phyloP scores from a whole-genome alignment of 1,140 invertebrate genomes.

The Conus betulinus region DNA sequence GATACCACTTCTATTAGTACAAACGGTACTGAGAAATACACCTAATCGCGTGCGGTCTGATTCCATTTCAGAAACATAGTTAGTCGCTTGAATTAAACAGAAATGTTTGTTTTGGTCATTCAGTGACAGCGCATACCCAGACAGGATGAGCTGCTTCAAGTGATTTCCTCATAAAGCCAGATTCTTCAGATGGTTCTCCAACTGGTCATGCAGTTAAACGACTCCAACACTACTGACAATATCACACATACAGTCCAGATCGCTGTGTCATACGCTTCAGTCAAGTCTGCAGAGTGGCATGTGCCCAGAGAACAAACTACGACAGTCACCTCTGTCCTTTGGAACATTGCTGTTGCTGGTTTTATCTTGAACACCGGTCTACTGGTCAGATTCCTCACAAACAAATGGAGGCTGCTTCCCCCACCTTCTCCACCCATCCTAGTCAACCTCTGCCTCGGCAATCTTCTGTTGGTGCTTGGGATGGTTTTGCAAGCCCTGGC shows the following conservation, averaged over 20 bases:
- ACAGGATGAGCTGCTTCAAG: too few relatives aligned
- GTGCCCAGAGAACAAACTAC: not conserved
- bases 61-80: too few relatives aligned
- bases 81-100: too few relatives aligned
- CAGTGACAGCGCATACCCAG: too few relatives aligned
- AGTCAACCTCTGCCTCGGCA: constrained; percentile 29
- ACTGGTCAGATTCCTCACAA: not conserved
- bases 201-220: not conserved
- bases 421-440: constrained; percentile 53
- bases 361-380: not conserved
- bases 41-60: too few relatives aligned
- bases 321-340: not conserved
- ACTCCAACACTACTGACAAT: not conserved
- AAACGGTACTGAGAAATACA: not conserved
- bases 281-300: not conserved
- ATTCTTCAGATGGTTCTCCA: not conserved
- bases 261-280: not conserved
- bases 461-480: constrained; percentile 23
- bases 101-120: too few relatives aligned
- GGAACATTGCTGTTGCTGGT: not conserved
- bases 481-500: not conserved
- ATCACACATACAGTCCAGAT: not conserved
- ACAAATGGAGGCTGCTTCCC: constrained; percentile 55
- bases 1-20: not conserved
- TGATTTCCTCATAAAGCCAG: too few relatives aligned